Evolutionary conservation across 2,113 vertebrate species (phyloP), one percentile per base, ranked within the genome.

Genomic region (Neopipo cinnamomea): DNA sequence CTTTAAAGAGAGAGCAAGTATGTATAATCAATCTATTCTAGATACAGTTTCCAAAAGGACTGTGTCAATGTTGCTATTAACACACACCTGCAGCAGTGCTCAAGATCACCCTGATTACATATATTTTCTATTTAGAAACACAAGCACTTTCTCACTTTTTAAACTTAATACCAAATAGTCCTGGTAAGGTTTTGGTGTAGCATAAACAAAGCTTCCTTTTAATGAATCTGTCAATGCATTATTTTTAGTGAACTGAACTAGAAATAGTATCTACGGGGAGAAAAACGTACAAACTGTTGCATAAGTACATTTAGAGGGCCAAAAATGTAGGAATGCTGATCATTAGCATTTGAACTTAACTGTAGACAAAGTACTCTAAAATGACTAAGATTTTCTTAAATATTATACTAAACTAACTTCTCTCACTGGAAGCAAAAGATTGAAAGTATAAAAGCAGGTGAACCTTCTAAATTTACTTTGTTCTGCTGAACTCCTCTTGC

Each of bases 161-260:
- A n/a, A n/a, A n/a, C n/a, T n/a, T n/a, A n/a, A n/a, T n/a, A n/a
- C n/a, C 0, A 41, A 74, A 14, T 22, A 61, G 4, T 28, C 5
- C 11, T 53, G 5, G 3, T 62, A 14, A 28, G 11, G 3, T 33
- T 88, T 82, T 15, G 20, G 11, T 59, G 11, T 12, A 79, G 14
- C 1, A 10, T 14, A 25, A 42, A 6, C 22, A 78, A 46, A 50
- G 3, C 3, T 42, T 41, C 4, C 12, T 67, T 70, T 80, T 52
- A 37, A 12, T 22, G 0, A 9, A 5, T 8, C 5, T 33, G 7
- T 30, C 0, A 33, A 1, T 14, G 4, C 0, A 0, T 2, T 58
- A 6, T 13, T 86, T 41, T n/a, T 19, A 7, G 7, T 14, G 23
- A 44, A 37, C 5, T 41, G 18, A 56, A 52, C 20, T 5, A 73